Evolutionary conservation across 2,797 vertebrate species (phyloP), one percentile per base, ranked within the genome.

Genomic region (Odontamblyopus rebecca): DNA sequence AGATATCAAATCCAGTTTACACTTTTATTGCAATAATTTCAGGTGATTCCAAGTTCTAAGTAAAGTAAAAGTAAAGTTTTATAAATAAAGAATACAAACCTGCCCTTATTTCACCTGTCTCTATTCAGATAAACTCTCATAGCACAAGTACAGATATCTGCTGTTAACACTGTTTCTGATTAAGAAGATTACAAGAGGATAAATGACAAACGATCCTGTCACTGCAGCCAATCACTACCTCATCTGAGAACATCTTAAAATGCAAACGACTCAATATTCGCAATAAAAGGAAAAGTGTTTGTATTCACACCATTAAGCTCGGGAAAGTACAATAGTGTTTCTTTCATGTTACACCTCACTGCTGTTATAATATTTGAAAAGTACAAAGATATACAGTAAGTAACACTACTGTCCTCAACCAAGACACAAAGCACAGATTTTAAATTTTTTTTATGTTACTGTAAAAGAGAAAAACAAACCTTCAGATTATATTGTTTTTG

Each of bases 151-250:
- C 29, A 50, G 16, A 53, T 67, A 32, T 32, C 27, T 26, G 23
- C 13, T 29, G 16, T 32, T n/a, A 54, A 54, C 9, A 11, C 38
- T 27, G 15, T 23, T 65, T 48, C 44, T 50, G 63, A 51, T 48
- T 27, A 0, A 67, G 30, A 26, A 56, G 41, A 30, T 65, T 48
- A 44, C 44, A 66, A 66, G 23, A 66, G 6, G 44, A 73, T 77
- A 26, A 69, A 76, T 61, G 12, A 78, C 72, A 72, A 68, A 71
- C 27, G 16, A 6, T 35, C 29, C 63, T 38, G 53, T 56, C 69
- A 6, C 0, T 69, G 69, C 61, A 50, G 50, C 38, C 69, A 71
- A 68, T 63, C 68, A 7, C 38, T 35, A 18, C 16, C 50, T 53
- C 65, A n/a, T 67, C 50, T 12, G 4, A 5, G 16, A 27, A 54